A percentile compares a stretch with the other conserved stretches of the same genome.
Conservation (phyloP, 2,113 vertebrate genomes). For the Pluvialis apricaria region DNA sequence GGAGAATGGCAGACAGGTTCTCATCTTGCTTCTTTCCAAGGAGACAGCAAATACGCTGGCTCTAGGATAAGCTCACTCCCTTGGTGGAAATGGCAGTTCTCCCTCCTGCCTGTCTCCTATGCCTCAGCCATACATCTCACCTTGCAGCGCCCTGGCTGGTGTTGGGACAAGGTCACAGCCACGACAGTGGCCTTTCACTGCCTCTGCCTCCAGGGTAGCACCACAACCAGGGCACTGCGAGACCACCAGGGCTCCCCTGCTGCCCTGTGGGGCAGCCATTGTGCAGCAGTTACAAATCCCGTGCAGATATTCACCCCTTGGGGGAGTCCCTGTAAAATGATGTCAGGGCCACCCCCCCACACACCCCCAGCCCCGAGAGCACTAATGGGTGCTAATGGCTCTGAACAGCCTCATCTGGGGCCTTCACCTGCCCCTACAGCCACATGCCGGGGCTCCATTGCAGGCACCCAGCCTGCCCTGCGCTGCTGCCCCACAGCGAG, state of each 20-base stretch:
- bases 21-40: background rate
- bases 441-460: accelerated
- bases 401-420: background rate
- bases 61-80: background rate
- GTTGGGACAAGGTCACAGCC: background rate
- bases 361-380: accelerated
- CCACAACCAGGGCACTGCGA: accelerated
- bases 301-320: accelerated
- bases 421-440: accelerated
- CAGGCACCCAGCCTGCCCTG: background rate
- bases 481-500: background rate
- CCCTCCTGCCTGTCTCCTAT: background rate
- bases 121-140: background rate
- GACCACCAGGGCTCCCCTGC: background rate
- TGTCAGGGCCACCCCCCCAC: background rate
- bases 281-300: background rate
- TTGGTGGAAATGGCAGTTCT: background rate
- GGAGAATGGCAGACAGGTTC: background rate
- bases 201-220: accelerated
- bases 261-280: background rate
- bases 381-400: accelerated
- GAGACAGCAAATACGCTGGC: accelerated
- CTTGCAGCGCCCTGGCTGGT: background rate
- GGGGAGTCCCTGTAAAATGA: accelerated
- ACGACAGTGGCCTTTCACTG: background rate